A percentile compares a stretch with the other conserved stretches of the same genome.
Conservation (phyloP, 2,888 invertebrate genomes). For the Ptychoptera contaminata region DNA sequence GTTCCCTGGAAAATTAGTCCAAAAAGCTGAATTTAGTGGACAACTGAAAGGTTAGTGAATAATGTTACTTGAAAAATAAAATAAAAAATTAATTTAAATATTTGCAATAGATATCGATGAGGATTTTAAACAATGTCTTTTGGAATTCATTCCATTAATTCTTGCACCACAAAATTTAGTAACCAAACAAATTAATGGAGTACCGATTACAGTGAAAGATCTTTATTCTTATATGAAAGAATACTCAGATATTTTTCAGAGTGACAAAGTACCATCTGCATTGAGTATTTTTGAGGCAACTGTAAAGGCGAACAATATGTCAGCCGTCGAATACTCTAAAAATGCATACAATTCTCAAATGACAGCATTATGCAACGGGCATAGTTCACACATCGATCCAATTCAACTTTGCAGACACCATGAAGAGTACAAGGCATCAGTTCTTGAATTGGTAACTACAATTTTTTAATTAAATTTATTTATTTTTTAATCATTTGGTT, state of each 20-base stretch:
- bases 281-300: not conserved
- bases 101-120: not conserved
- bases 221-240: not conserved
- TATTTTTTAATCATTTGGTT: too few species aligned
- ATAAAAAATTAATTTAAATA: too few species aligned
- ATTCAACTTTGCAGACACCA: too few species aligned
- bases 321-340: not conserved
- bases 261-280: not conserved
- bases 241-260: not conserved
- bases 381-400: too few species aligned
- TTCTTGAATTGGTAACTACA: too few species aligned
- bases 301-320: not conserved
- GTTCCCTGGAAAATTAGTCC: not conserved
- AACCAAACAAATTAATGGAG: not conserved
- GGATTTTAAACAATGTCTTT: not conserved
- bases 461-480: too few species aligned
- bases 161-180: conserved; percentile 1
- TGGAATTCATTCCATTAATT: not conserved
- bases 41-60: not conserved
- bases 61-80: not conserved
- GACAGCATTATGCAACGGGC: not conserved
- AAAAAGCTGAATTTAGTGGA: not conserved
- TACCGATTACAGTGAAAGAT: not conserved
- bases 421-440: too few species aligned
- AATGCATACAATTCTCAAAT: not conserved